phyloP scores from a whole-genome alignment of 2,888 invertebrate genomes.

The Apamea monoglypha region DNA sequence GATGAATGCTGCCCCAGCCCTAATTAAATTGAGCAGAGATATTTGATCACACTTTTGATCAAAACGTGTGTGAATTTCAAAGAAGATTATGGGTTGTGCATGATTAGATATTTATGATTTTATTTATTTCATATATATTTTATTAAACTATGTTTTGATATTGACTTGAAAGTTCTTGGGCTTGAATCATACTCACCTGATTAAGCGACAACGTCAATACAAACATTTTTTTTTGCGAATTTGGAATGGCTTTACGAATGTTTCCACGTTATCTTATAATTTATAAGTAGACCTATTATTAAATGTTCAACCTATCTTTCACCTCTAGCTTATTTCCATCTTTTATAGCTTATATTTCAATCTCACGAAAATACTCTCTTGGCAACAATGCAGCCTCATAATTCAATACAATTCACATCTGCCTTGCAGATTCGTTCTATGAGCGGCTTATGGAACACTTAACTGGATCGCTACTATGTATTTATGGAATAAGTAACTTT shows the following conservation, averaged over 20 bases:
- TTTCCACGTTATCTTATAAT: not conserved
- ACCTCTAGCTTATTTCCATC: not conserved
- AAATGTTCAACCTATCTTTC: not conserved
- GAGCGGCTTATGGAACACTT: conserved; percentile 42
- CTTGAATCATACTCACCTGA: not conserved
- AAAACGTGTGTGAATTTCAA: not conserved
- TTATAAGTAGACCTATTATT: not conserved
- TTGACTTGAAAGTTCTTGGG: not conserved
- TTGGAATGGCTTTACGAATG: not conserved
- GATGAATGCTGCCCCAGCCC: not conserved
- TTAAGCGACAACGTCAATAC: not conserved
- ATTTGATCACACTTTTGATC: not conserved
- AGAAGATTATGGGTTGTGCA: not conserved
- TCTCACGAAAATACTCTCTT: too few relatives aligned
- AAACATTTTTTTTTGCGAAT: not conserved
- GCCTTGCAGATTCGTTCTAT: conserved; percentile 35
- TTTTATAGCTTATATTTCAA: not conserved
- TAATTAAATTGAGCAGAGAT: not conserved
- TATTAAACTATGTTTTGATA: too few relatives aligned
- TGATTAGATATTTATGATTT: not conserved
- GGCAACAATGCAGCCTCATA: not conserved
- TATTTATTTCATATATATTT: too few relatives aligned
- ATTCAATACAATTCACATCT: conserved; percentile 16
- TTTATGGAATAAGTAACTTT: conserved; percentile 58
- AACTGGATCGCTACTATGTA: conserved; percentile 30